Conservation (phyloP, 1,140 invertebrate genomes). For the Anastatus disparis region DNA sequence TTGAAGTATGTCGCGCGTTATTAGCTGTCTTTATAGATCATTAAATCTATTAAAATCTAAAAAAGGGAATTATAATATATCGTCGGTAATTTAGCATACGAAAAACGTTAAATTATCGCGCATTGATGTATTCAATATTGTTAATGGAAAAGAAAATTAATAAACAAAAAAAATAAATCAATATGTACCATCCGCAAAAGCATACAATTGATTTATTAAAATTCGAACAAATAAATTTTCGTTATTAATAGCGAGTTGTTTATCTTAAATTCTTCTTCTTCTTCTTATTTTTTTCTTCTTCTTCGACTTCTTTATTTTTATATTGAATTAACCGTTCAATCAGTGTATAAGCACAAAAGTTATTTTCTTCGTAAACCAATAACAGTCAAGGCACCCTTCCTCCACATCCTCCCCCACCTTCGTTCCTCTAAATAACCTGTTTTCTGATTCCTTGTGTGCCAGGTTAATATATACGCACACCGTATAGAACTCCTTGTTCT, state of each 20-base stretch:
- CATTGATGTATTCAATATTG: too few species aligned
- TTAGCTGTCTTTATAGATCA: background rate
- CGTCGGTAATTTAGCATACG: too few species aligned
- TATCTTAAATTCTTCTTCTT: background rate
- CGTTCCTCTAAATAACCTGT: slow-evolving; percentile 26
- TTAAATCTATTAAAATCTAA: slow-evolving; percentile 3
- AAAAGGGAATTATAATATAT: too few species aligned
- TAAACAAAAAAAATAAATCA: background rate
- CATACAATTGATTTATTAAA: too few species aligned
- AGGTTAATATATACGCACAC: background rate
- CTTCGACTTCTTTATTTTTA: background rate
- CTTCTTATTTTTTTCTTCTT: background rate
- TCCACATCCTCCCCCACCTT: too few species aligned
- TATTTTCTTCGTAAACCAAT: slow-evolving; percentile 21
- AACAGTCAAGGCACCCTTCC: slow-evolving; percentile 17
- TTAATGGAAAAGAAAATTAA: too few species aligned
- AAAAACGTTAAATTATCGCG: too few species aligned
- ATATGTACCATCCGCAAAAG: background rate
- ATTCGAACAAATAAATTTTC: too few species aligned
- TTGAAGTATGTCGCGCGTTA: too few species aligned
- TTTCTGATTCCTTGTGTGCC: background rate
- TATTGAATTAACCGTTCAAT: slow-evolving; percentile 27
- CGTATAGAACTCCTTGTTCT: background rate
- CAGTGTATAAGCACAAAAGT: slow-evolving; percentile 5
- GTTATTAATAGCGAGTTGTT: too few species aligned